These are phyloP conservation scores for Hypsibius dujardini DNA, from an alignment of 1,140 invertebrate genomes.

Conservation along the genomic window DNA sequence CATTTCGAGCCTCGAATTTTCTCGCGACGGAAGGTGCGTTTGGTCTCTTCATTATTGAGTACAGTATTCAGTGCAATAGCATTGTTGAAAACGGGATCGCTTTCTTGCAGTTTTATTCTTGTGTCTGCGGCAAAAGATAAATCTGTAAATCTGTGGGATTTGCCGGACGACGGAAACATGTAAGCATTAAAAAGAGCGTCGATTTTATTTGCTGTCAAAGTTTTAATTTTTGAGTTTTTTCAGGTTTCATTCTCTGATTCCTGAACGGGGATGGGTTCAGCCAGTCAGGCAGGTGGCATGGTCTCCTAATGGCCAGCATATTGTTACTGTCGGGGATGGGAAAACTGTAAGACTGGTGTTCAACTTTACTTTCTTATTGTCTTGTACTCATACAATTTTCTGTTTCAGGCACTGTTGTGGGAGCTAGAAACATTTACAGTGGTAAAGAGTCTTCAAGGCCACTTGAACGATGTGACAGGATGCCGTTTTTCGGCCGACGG, in stretches of 20 bases:
- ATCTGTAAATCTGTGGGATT: background rate
- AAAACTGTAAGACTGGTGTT: no score
- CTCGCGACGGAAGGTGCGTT: background rate
- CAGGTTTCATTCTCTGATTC: no score
- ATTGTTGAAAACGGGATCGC: background rate
- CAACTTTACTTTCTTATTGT: no score
- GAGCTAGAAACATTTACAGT: background rate
- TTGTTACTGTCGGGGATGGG: background rate
- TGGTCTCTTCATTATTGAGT: no score
- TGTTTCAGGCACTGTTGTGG: no score
- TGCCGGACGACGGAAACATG: conserved; percentile 1
- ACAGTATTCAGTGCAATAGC: no score
- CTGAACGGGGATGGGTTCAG: no score
- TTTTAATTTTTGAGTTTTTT: no score
- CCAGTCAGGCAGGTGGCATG: background rate
- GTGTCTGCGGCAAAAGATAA: background rate
- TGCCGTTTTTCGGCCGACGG: background rate
- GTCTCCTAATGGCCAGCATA: background rate
- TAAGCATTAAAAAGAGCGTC: background rate
- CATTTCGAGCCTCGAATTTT: background rate
- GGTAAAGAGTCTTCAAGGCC: background rate
- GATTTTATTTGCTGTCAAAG: no score
- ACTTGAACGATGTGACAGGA: background rate
- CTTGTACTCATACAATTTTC: no score
- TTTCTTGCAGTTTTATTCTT: background rate